Base-by-base conservation (phyloP, 92 coral and sea anemone genomes). In the Epizoanthus stellaris region DNA sequence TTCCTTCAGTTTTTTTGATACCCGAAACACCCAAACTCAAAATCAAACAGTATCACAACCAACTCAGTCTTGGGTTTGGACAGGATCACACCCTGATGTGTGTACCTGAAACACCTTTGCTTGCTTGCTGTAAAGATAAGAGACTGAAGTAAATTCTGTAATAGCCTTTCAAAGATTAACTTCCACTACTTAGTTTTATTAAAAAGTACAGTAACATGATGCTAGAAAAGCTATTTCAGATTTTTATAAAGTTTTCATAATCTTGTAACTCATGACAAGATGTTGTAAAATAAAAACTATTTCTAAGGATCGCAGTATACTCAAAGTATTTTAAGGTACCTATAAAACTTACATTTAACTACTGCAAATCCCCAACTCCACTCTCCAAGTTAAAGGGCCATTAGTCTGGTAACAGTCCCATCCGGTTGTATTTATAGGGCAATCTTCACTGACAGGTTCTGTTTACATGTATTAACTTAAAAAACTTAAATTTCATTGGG, bases 21-120 rank as follows among this genome's bases (percentile, higher is more conserved):
- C 82, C 82, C 10, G 81, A 76, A 58, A 76, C 81, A 15, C 69
- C 82, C 0, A 76, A 76, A 76, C 42, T 76, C 45, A 76, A 76
- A 49, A 59, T 76, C 34, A 76, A 76, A 59, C 82, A 76, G 30
- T 38, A 59, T 60, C 40, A 36, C 54, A 76, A 36, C 42, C 68
- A 60, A 17, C 36, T 0, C 19, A 59, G 16, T 8, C 30, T 7
- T 3, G 8, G 30, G 6, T 19, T 5, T 76, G 81, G 65, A 75
- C 60, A 23, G 58, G 64, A 38, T 1, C 38, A 57, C 43, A 57
- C 15, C 38, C 47, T 39, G 7, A 53, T 45, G 9, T 59, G 36
- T 76, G 56, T 76, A 15, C 81, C 81, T 76, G 81, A 76, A 40
- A 59, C 81, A 36, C 81, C 81, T 7, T 12, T 76, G 81, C 20